Percentiles rank a stretch among this genome's conserved stretches.
Conservation (phyloP, 1,140 invertebrate genomes). For the Geopemphigus sp. region DNA sequence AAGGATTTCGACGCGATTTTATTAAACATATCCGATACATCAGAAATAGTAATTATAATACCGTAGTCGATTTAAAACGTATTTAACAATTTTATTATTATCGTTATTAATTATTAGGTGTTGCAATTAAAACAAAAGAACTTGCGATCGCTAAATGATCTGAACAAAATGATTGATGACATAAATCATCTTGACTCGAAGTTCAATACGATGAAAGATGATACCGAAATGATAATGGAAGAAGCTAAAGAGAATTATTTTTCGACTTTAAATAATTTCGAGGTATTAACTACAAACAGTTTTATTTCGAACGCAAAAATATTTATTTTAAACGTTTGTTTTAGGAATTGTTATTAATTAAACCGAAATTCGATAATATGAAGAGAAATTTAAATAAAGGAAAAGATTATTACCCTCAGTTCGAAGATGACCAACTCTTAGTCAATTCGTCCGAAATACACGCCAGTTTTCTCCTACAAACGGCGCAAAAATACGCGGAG, state of each 20-base stretch:
- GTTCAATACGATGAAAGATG: background rate
- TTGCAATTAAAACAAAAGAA: slow-evolving; percentile 44
- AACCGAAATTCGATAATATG: slow-evolving; percentile 28
- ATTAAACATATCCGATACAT: slow-evolving; percentile 24
- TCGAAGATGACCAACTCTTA: slow-evolving; percentile 55
- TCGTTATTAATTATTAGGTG: background rate
- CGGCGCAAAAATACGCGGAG: slow-evolving; percentile 65
- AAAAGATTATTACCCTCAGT: slow-evolving; percentile 6
- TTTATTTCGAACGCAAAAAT: too few relatives aligned
- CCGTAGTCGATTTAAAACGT: background rate
- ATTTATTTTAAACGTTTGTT: too few relatives aligned
- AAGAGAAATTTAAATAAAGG: background rate
- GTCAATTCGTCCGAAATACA: slow-evolving; percentile 67
- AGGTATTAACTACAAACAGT: background rate
- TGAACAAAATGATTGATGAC: slow-evolving; percentile 51
- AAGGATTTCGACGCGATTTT: slow-evolving; percentile 35
- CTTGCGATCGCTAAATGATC: slow-evolving; percentile 44
- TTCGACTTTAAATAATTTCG: slow-evolving; percentile 15
- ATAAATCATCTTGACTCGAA: slow-evolving; percentile 45
- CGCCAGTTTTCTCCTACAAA: slow-evolving; percentile 63
- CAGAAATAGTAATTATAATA: slow-evolving; percentile 38
- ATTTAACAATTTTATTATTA: background rate
- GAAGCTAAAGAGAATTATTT: slow-evolving; percentile 27
- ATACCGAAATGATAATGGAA: background rate
- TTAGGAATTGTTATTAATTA: slow-evolving; percentile 26